A percentile compares a stretch with the other conserved stretches of the same genome.
These are phyloP conservation scores for Leucophenga varia DNA, from an alignment of 1,140 invertebrate species.

Conservation along the genomic window DNA sequence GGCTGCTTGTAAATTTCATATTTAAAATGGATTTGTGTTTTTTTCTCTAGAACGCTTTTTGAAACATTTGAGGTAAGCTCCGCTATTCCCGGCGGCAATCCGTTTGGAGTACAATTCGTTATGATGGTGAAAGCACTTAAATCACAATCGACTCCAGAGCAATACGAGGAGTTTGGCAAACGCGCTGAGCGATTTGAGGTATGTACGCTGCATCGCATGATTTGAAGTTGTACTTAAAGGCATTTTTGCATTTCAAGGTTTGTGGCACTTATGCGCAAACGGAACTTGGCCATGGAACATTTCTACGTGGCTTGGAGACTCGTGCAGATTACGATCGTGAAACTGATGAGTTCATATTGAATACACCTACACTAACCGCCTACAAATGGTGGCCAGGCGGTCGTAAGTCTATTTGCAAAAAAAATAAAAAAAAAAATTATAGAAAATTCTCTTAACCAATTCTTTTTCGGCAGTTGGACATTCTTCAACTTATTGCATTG, in stretches of 20 bases:
- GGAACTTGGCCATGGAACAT: slow-evolving; percentile 92
- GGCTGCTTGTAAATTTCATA: neutral
- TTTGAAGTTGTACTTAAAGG: too few species aligned
- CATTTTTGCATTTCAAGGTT: too few species aligned
- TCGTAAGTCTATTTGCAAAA: slow-evolving; percentile 75
- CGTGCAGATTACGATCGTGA: slow-evolving; percentile 84
- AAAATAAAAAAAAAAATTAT: too few species aligned
- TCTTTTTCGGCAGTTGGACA: slow-evolving; percentile 74
- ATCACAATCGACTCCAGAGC: slow-evolving; percentile 81
- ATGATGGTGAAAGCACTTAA: slow-evolving; percentile 90
- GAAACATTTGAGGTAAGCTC: slow-evolving; percentile 22
- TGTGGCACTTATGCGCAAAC: slow-evolving; percentile 94
- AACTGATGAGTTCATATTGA: slow-evolving; percentile 84
- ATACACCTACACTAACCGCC: slow-evolving; percentile 84
- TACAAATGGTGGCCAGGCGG: slow-evolving; percentile 96
- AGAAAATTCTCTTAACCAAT: neutral
- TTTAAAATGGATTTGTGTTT: neutral
- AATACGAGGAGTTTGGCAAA: slow-evolving; percentile 75
- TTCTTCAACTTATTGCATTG: slow-evolving; percentile 83
- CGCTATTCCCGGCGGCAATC: slow-evolving; percentile 73
- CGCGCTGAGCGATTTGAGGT: slow-evolving; percentile 74
- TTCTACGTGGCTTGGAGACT: slow-evolving; percentile 87
- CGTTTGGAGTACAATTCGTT: slow-evolving; percentile 79
- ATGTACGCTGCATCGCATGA: too few species aligned
- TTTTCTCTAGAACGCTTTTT: slow-evolving; percentile 20